Percentiles rank a stretch among this genome's conserved stretches.
phyloP scores from a whole-genome alignment of 1,140 invertebrate genomes.

The Zeugodacus cucurbitae region DNA sequence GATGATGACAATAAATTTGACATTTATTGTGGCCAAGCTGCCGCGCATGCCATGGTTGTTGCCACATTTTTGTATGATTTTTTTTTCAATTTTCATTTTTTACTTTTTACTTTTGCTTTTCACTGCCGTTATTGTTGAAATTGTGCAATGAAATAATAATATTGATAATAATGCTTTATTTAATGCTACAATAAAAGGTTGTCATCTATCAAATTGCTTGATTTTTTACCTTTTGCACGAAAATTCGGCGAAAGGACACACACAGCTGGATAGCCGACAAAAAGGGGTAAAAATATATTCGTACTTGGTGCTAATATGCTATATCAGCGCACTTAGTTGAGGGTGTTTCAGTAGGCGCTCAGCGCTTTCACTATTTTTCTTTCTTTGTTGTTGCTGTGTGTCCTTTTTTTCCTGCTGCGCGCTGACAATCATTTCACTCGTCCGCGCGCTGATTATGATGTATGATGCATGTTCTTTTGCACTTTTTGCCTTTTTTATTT shows the following conservation, averaged over 20 bases:
- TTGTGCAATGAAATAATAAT: conserved; percentile 31
- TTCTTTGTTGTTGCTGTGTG: background rate
- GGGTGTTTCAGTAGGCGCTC: conserved; percentile 18
- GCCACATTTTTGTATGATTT: conserved; percentile 48
- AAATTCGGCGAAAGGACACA: conserved; percentile 57
- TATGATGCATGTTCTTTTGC: conserved; percentile 51
- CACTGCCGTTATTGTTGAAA: background rate
- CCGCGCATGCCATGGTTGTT: conserved; percentile 52
- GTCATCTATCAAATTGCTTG: conserved; percentile 33
- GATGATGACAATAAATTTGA: conserved; percentile 48
- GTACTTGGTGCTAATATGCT: background rate
- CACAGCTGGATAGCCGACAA: conserved; percentile 58
- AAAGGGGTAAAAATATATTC: background rate
- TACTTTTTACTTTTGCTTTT: background rate
- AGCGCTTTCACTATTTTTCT: background rate
- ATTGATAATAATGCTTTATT: conserved; percentile 33
- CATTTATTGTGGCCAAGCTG: conserved; percentile 63
- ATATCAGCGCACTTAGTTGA: background rate
- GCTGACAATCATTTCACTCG: conserved; percentile 18
- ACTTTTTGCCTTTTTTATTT: background rate
- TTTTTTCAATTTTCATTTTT: background rate
- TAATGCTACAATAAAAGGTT: conserved; percentile 25
- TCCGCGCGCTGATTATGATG: conserved; percentile 56
- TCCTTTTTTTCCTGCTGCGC: background rate
- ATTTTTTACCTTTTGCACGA: conserved; percentile 22